Evolutionary conservation across 1,140 invertebrate species (phyloP), one percentile per base, ranked within the genome.

Genomic region (Brachionus paranguensis): DNA sequence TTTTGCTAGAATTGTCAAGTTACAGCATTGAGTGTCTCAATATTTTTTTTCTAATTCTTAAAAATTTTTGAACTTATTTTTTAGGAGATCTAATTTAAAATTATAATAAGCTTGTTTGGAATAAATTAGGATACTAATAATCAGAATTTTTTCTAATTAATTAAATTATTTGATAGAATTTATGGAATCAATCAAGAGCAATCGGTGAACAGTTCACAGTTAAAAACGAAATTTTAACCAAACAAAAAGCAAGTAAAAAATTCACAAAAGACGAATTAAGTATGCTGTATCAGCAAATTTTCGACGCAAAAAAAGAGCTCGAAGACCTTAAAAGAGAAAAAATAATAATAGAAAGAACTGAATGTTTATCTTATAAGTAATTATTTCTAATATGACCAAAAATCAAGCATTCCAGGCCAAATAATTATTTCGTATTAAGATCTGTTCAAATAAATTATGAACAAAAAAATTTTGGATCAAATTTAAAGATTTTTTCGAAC

Each of bases 241-340:
- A 78, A 14, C 74, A 27, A 6, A 29, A 47, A 12, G 45, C 29
- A 17, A 37, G 53, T 64, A 20, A 64, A 45, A 81, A 81, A 60
- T 24, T 8, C 20, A 43, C 64, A 37, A 29, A 60, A 2, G 60
- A 45, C 12, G 78, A 64, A 47, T 11, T 81, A 45, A 27, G 20
- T 20, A 41, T 41, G 20, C 41, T 81, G 53, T 10, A 20, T 29
- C 55, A 33, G 33, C 33, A 60, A 41, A 64, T 37, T 29, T 14
- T 81, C n/a, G 78, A 81, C 24, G n/a, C 20, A 17, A 81, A 81
- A 65, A 68, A 60, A 60, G 50, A 81, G 29, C 24, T 81, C 1
- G 78, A 68, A 24, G 78, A 81, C 12, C 43, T 64, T 1, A 27
- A 64, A 3, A 37, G 78, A 81, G 53, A 81, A 47, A 60, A 81